These are phyloP conservation scores for Vireo griseus DNA, from an alignment of 2,797 vertebrate genomes.

Conservation along the genomic window DNA sequence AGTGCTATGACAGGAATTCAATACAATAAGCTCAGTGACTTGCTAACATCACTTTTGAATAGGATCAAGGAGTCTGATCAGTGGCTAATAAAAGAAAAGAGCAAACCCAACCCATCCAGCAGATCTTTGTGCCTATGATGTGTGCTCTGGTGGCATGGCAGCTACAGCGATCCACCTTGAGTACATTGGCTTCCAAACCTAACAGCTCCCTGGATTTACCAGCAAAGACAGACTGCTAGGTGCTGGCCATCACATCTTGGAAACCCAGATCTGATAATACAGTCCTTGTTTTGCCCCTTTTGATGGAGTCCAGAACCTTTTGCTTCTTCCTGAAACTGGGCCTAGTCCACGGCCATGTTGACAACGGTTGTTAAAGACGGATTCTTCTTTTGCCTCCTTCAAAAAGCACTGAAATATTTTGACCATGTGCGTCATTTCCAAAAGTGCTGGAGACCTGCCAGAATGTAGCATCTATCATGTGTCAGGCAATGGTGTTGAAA, in stretches of 20 bases:
- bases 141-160: fast-evolving
- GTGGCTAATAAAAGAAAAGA: not conserved
- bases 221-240: not conserved
- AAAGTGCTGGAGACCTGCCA: not conserved
- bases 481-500: slow-evolving; percentile 9
- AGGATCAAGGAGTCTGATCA: not conserved
- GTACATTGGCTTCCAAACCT: not conserved
- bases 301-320: not conserved
- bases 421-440: not conserved
- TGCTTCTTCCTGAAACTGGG: not conserved
- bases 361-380: not conserved
- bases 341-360: fast-evolving
- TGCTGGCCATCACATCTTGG: not conserved
- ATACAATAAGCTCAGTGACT: not conserved
- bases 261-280: not conserved
- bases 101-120: not conserved
- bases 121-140: not conserved
- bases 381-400: not conserved
- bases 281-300: not conserved
- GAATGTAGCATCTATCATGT: not conserved
- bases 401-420: slow-evolving; percentile 13
- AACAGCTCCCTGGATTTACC: not conserved
- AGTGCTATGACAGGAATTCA: not conserved
- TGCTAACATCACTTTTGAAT: not conserved
- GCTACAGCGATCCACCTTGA: not conserved